phyloP scores from a whole-genome alignment of 2,113 vertebrate genomes.

The Setophaga petechia region DNA sequence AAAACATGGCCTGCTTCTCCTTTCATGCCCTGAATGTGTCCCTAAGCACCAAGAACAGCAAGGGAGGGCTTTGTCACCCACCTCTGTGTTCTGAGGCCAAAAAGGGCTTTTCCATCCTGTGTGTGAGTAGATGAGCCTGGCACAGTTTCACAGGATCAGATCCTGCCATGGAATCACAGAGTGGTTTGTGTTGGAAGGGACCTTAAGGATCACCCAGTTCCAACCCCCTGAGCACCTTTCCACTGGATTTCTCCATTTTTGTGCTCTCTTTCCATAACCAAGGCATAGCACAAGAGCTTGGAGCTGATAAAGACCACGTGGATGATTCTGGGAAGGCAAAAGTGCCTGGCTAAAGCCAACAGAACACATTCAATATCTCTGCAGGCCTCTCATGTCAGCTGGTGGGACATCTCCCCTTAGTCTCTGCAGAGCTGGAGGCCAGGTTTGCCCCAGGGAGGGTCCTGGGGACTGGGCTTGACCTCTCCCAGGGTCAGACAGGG shows the following conservation, averaged over 20 bases:
- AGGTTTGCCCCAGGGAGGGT: neutral
- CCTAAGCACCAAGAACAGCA: neutral
- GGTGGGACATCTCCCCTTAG: accelerated
- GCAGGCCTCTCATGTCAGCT: neutral
- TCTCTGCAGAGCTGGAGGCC: neutral
- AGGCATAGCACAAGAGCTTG: neutral
- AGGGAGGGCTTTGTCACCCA: neutral
- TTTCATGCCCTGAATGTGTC: accelerated
- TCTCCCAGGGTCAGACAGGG: neutral
- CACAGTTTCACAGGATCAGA: accelerated
- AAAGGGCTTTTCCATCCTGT: neutral
- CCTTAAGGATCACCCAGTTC: neutral
- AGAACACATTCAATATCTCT: neutral
- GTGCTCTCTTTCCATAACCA: neutral
- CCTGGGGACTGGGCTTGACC: neutral
- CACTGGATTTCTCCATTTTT: neutral
- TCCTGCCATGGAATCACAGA: neutral
- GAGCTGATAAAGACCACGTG: neutral
- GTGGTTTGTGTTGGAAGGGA: neutral
- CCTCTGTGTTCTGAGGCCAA: neutral
- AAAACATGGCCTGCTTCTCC: neutral
- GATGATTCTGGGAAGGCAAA: neutral
- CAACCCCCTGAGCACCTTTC: neutral
- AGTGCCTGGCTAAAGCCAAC: neutral
- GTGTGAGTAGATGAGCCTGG: neutral